phyloP scores from a whole-genome alignment of 1,140 invertebrate genomes.

The Coptotermes formosanus region DNA sequence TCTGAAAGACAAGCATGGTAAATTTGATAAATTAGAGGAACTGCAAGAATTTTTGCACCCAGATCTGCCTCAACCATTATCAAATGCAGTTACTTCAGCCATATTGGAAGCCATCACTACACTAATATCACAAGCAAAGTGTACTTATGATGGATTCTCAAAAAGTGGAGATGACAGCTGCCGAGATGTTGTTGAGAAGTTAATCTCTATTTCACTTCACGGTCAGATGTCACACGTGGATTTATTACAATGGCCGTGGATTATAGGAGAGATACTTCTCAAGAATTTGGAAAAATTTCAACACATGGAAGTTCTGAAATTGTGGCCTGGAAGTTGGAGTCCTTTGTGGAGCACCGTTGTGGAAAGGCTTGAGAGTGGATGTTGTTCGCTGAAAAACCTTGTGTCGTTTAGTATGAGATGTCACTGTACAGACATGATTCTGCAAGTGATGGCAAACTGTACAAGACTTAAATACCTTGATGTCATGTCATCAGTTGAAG shows the following conservation, averaged over 20 bases:
- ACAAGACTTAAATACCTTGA: not conserved
- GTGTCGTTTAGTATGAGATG: not conserved
- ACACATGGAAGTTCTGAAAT: not conserved
- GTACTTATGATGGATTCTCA: not conserved
- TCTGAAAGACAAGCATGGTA: not conserved
- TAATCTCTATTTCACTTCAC: not conserved
- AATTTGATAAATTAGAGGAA: not conserved
- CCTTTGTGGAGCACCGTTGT: not conserved
- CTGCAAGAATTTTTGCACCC: not conserved
- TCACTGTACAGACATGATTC: not conserved
- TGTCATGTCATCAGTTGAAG: not conserved
- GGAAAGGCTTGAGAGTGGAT: not conserved
- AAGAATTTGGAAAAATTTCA: not conserved
- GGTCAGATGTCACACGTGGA: not conserved
- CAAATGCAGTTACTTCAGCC: not conserved
- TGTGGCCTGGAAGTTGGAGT: constrained; percentile 2
- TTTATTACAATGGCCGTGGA: not conserved
- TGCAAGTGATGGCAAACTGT: not conserved
- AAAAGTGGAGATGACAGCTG: not conserved
- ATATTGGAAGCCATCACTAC: not conserved
- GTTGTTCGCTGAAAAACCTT: not conserved
- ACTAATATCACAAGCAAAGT: not conserved
- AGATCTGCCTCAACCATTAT: not conserved
- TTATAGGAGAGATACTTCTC: not conserved
- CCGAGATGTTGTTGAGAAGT: not conserved